phyloP scores from a whole-genome alignment of 2,113 vertebrate species.

The Patagioenas fasciata region DNA sequence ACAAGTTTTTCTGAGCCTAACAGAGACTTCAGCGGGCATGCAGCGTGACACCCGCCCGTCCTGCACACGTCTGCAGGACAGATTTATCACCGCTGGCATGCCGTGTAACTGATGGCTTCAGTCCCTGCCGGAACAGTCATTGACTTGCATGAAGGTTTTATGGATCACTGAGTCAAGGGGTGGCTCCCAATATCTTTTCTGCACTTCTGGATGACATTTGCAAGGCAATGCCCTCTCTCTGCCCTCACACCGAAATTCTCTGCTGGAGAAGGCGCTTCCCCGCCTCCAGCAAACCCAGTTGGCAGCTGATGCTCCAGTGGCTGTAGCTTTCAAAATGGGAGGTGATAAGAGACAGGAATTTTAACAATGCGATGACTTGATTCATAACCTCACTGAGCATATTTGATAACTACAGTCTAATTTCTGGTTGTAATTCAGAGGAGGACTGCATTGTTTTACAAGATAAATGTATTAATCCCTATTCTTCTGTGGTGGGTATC shows the following conservation, averaged over 20 bases:
- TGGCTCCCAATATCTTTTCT: slow-evolving; percentile 20
- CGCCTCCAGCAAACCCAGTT: slow-evolving; percentile 53
- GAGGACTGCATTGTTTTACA: slow-evolving; percentile 71
- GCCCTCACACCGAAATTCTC: slow-evolving; percentile 51
- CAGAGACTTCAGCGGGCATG: background rate
- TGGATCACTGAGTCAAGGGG: slow-evolving; percentile 58
- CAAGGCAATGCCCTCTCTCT: slow-evolving; percentile 65
- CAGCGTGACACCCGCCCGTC: background rate
- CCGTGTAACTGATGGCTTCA: slow-evolving; percentile 50
- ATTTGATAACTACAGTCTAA: slow-evolving; percentile 69
- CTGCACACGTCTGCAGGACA: background rate
- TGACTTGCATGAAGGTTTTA: slow-evolving; percentile 74
- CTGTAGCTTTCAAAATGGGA: slow-evolving; percentile 27
- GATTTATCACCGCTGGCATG: slow-evolving; percentile 34
- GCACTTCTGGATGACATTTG: slow-evolving; percentile 63
- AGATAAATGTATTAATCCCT: slow-evolving; percentile 75
- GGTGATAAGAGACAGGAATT: slow-evolving; percentile 52
- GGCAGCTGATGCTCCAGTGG: slow-evolving; percentile 30
- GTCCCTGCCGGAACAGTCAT: slow-evolving; percentile 48
- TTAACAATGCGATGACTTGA: slow-evolving; percentile 61
- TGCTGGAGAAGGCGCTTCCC: slow-evolving; percentile 57
- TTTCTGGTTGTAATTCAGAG: slow-evolving; percentile 72
- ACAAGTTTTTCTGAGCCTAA: slow-evolving; percentile 24
- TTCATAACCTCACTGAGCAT: slow-evolving; percentile 69
- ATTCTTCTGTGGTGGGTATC: slow-evolving; percentile 70